Base-by-base conservation (phyloP, 1,140 invertebrate species). In the Triops cancriformis region DNA sequence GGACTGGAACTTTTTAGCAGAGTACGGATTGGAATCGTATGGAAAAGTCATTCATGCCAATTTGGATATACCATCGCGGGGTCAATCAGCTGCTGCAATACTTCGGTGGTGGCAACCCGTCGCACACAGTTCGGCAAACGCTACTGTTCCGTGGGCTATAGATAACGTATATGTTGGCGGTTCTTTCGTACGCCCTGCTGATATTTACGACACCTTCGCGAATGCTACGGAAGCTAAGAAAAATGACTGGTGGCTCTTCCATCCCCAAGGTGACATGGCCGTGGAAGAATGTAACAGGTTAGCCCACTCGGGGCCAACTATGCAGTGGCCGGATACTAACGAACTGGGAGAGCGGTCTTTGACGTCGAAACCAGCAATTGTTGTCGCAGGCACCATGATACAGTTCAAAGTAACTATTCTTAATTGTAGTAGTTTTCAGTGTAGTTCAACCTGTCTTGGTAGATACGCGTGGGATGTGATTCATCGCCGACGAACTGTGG, bases 151-250 rank as follows among this genome's bases (percentile, higher is more conserved):
- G 23, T 86, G 86, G 84, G 81, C 84, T 14, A 72, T 87, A 10
- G 86, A 87, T 79, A 81, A 87, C 80, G 83, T 87, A 27, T 84
- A 82, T 75, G 85, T 87, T 74, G 86, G 85, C 26, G 85, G 85
- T 1, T 82, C 81, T 7, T 85, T 86, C 79, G 85, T 86, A 73
- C 85, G 85, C 80, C 83, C 84, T n/a, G 83, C 83, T 51, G 73
- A 82, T 26, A 80, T 86, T 9, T 79, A 83, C 72, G 83, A 85
- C 41, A 80, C 81, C 12, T 86, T 87, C 81, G 82, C 84, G 76
- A 79, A 80, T 10, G 77, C 81, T 14, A 76, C 80, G 74, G 80
- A 76, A 76, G 77, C 81, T 77, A 79, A 82, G 80, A 73, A 78
- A 80, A 31, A 12, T 73, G 74, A 73, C 4, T 76, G 81, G n/a